Conservation (phyloP, 2,797 vertebrate genomes). For the Phaenicophaeus curvirostris region DNA sequence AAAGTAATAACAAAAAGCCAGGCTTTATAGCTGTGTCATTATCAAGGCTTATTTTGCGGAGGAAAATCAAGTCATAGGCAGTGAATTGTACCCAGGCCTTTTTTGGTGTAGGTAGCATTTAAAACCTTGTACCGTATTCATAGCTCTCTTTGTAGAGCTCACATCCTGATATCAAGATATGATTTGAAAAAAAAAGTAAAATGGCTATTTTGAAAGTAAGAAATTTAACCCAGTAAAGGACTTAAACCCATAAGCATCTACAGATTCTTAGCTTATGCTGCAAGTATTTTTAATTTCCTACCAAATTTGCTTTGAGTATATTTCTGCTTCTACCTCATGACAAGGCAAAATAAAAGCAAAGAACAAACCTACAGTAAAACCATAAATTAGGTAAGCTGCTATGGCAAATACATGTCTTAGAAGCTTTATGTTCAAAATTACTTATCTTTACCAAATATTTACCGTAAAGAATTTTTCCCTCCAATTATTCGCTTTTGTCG, state of each 20-base stretch:
- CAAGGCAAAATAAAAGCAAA: background rate
- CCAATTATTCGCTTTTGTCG: conserved; percentile 96
- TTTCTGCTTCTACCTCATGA: background rate
- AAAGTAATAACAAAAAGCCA: background rate
- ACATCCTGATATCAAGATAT: background rate
- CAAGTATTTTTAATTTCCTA: background rate
- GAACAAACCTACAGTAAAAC: background rate
- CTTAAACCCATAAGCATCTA: background rate
- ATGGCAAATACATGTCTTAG: background rate
- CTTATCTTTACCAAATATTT: conserved; percentile 35
- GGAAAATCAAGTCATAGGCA: background rate
- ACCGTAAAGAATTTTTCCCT: conserved; percentile 96
- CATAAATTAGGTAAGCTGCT: background rate
- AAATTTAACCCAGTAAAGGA: background rate
- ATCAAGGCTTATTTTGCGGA: background rate
- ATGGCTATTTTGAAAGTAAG: background rate
- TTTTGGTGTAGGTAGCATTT: background rate
- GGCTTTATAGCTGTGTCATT: background rate
- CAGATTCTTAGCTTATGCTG: background rate
- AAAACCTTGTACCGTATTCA: background rate
- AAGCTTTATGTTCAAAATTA: background rate
- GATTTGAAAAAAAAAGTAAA: background rate
- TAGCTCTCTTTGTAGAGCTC: background rate
- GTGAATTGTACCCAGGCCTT: background rate
- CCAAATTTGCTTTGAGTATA: background rate